Evolutionary conservation across 2,888 invertebrate species (phyloP), one percentile per base, ranked within the genome.

Genomic region (Tridacna crocea): DNA sequence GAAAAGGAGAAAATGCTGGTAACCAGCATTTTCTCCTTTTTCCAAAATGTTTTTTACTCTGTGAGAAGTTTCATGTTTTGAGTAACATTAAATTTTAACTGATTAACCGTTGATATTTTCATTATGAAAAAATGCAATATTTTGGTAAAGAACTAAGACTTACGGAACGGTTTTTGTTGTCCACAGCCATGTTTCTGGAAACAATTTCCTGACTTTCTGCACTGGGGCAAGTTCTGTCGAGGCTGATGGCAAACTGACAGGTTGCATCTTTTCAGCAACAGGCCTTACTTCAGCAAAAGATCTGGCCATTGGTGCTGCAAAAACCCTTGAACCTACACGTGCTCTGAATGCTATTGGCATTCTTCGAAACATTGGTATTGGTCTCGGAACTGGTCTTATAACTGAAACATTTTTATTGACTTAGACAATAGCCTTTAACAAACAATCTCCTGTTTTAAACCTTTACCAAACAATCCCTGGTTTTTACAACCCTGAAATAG

Each of bases 141-240:
- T 15, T 19, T 15, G 55, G 55, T 10, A 55, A 36, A 55, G 55
- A 11, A 11, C 13, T 65, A 46, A 4, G 36, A 66, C 75, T 51
- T 66, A 75, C 76, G 76, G 76, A 22, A 96, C 95, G 83, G 96
- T 95, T 88, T 95, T 94, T 92, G 95, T 95, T 90, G 96, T 95
- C 96, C 96, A 96, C 89, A 96, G 95, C 96, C 96, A 97, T 77
- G 96, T 96, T 95, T 97, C 96, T 72, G 96, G 96, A 94, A 97
- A 97, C 47, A 75, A 65, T 46, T 68, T 66, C n/a, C 76, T 26
- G 8, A 48, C 66, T 51, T 55, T 58, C 46, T 70, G 63, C 17
- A 73, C 73, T 26, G 73, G 78, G 17, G 72, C 72, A 0, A 78
- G 55, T 22, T 63, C 65, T 26, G 24, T 12, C n/a, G 65, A 46